Percentiles rank a stretch among this genome's conserved stretches.
Conservation (phyloP, 2,797 vertebrate species). For the Pipistrellus kuhlii region DNA sequence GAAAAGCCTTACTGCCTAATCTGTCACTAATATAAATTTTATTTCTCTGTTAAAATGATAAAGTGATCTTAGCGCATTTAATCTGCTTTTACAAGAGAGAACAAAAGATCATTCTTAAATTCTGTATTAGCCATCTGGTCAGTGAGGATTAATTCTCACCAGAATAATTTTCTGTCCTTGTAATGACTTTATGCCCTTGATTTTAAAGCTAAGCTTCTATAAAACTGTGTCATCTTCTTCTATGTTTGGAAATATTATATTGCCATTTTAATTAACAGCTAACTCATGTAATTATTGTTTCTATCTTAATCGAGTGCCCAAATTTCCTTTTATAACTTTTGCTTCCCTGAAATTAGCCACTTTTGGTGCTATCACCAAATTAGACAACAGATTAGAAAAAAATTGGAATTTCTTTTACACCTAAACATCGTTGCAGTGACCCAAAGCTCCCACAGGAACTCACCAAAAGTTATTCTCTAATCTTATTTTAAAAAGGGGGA, state of each 20-base stretch:
- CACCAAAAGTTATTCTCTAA: constrained; percentile 16
- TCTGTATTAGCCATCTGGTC: background rate
- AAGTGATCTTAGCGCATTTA: background rate
- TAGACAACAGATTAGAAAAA: background rate
- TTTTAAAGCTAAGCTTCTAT: background rate
- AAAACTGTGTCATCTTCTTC: background rate
- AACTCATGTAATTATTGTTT: background rate
- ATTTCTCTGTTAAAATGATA: constrained; percentile 34
- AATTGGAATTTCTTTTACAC: background rate
- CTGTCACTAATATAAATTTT: background rate
- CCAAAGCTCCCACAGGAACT: background rate
- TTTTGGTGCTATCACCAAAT: background rate
- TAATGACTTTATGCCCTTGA: background rate
- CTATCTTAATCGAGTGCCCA: background rate
- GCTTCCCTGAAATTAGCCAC: background rate
- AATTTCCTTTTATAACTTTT: background rate
- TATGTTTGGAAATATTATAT: background rate
- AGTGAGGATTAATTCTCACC: background rate
- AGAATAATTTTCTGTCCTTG: background rate
- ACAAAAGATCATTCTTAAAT: background rate
- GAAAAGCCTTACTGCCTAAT: background rate
- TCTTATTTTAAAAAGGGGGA: background rate
- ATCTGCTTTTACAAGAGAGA: background rate
- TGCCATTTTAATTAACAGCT: background rate
- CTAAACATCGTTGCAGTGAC: background rate